Base-by-base conservation (phyloP, 2,797 vertebrate genomes). In the Pseudocheirus occidentalis region DNA sequence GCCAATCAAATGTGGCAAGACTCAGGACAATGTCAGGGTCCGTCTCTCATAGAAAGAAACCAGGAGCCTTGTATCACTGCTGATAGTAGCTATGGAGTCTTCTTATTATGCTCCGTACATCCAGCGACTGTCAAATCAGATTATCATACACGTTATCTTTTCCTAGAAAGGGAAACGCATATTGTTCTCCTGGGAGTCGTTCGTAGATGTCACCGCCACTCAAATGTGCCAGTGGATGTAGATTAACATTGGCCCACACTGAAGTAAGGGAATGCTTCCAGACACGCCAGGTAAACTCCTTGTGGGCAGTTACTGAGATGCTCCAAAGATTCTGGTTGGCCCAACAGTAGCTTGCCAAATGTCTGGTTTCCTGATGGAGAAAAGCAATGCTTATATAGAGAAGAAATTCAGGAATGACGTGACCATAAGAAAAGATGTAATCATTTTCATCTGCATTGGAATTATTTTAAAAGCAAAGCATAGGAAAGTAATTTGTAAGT, bases 391-490 rank as follows among this genome's bases (percentile, higher is more conserved):
- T 93, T 73, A 1, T 95, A 31, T 93, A 91, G 24, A 92, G 62
- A 24, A 31, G 31, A 3, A 91, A 94, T 5, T 94, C 55, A 27
- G 10, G 55, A 40, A n/a, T 92, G 57, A 59, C 92, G 12, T 92
- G 94, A 90, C 92, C 94, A 73, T 11, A 89, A 27, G 94, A 28
- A 46, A 5, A 2, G 34, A 96, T 2, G 31, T 95, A 55, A 91
- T 95, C 5, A 28, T 91, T 55, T 3, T 73, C 95, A 40, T 73
- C 94, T 89, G 9, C 90, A 3, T n/a, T 95, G 5, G 53, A 53
- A 87, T 53, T 34, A 96, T 92, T 87, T 90, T 40, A 40, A 58
- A 91, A n/a, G 12, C 34, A 89, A 54, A 91, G 11, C 96, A 95
- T 89, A 62, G 53, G 97, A 94, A 93, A 73, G 3, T 21, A 92